Evolutionary conservation across 2,113 vertebrate species (phyloP).

Genomic region (Sitta europaea): DNA sequence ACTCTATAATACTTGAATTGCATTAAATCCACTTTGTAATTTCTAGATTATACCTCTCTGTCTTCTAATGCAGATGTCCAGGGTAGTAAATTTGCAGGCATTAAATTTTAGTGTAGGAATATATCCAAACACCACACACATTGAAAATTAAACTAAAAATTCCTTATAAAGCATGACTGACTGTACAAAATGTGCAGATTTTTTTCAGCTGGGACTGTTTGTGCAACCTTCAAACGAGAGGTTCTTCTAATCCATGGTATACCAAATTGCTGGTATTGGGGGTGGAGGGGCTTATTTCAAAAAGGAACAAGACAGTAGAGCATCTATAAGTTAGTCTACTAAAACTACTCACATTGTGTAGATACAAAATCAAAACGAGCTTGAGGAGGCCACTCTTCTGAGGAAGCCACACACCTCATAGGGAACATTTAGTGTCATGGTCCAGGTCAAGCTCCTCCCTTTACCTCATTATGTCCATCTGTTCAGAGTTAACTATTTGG

Average conservation of each 20-base stretch:
- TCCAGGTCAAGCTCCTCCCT: neutral
- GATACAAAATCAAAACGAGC: neutral
- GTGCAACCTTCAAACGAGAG: neutral
- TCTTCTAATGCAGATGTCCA: neutral
- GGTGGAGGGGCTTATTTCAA: neutral
- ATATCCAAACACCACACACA: rapidly evolving
- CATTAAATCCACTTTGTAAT: neutral
- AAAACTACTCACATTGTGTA: neutral
- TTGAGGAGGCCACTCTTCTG: neutral
- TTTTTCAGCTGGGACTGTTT: neutral
- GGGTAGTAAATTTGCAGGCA: neutral
- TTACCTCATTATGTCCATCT: neutral
- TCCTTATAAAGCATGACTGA: neutral
- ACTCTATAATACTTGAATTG: neutral
- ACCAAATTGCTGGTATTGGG: neutral
- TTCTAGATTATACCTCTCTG: neutral
- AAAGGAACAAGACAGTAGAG: neutral
- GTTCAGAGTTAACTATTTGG: neutral
- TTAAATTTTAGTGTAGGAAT: neutral
- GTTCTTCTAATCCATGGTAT: neutral
- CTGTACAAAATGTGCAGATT: neutral
- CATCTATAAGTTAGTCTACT: neutral
- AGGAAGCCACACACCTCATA: neutral
- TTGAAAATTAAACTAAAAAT: neutral
- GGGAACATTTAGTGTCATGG: neutral